phyloP scores from a whole-genome alignment of 2,888 invertebrate genomes.

The Pycnomerus fuliginosus region DNA sequence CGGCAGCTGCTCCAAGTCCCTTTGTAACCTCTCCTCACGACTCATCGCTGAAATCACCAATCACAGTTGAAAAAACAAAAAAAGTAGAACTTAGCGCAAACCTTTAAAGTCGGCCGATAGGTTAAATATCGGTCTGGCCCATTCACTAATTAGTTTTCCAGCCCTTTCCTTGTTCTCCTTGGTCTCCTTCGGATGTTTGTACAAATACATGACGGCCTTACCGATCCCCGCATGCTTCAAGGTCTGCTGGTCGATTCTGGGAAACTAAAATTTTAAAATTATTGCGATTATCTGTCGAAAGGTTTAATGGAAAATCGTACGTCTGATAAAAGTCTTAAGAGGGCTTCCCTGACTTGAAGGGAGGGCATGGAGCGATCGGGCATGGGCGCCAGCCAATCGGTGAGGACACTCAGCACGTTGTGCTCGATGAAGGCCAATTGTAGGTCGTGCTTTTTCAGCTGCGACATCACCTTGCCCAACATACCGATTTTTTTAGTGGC shows the following conservation, averaged over 20 bases:
- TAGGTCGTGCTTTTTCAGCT: slow-evolving; percentile 92
- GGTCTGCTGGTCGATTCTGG: slow-evolving; percentile 82
- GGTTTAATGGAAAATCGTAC: slow-evolving; percentile 63
- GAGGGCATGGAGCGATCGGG: slow-evolving; percentile 97
- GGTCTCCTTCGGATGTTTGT: slow-evolving; percentile 97
- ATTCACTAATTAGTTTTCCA: slow-evolving; percentile 91
- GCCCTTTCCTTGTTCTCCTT: slow-evolving; percentile 89
- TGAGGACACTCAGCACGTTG: slow-evolving; percentile 84
- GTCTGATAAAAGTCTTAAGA: slow-evolving; percentile 77
- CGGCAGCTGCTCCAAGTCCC: slow-evolving; percentile 84
- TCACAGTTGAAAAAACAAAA: too few species aligned
- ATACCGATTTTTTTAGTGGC: slow-evolving; percentile 92
- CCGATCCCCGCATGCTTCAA: slow-evolving; percentile 96
- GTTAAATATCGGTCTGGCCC: slow-evolving; percentile 98
- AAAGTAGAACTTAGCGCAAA: too few species aligned
- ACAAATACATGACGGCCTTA: slow-evolving; percentile 99
- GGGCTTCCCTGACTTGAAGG: slow-evolving; percentile 84
- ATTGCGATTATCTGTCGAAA: too few species aligned
- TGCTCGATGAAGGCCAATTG: slow-evolving; percentile 96
- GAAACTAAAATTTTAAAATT: slow-evolving; percentile 67
- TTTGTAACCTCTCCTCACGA: slow-evolving; percentile 89
- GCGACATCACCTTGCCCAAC: slow-evolving; percentile 85
- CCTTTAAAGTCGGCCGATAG: slow-evolving; percentile 88
- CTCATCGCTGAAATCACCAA: too few species aligned
- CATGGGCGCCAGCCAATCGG: slow-evolving; percentile 98